Conservation (phyloP, 1,140 invertebrate species). For the Trichonephila clavata region DNA sequence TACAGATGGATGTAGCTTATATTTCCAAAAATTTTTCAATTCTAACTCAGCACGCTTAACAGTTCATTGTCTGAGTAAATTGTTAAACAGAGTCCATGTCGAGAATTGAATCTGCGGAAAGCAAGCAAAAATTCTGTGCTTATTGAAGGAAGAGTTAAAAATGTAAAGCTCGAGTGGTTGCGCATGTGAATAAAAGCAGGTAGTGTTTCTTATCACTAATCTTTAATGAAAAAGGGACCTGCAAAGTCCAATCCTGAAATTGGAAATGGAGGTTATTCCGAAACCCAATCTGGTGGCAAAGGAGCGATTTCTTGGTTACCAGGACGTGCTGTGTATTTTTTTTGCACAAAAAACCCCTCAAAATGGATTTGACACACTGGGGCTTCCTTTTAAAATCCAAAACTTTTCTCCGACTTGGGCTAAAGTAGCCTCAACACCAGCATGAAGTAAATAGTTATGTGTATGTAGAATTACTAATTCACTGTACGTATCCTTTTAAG, state of each 20-base stretch:
- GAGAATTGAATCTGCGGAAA: neutral
- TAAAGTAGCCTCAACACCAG: neutral
- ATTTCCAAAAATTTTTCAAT: neutral
- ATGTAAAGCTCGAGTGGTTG: neutral
- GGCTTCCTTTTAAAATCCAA: neutral
- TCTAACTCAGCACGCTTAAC: slow-evolving; percentile 79
- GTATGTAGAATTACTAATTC: too few relatives aligned
- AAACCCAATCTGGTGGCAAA: neutral
- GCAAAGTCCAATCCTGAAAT: neutral
- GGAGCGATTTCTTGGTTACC: neutral
- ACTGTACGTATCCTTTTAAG: too few relatives aligned
- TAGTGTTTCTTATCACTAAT: neutral
- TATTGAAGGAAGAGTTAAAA: neutral
- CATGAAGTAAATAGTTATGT: too few relatives aligned
- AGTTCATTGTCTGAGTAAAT: slow-evolving; percentile 80
- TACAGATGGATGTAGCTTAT: neutral
- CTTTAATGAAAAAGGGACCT: neutral
- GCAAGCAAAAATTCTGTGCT: slow-evolving; percentile 2
- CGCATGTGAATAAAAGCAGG: neutral
- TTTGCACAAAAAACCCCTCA: too few relatives aligned
- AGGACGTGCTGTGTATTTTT: neutral
- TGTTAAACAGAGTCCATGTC: neutral
- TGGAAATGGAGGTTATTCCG: neutral
- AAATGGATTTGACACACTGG: neutral
- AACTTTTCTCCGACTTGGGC: neutral